A percentile compares a stretch with the other conserved stretches of the same genome.
phyloP scores from a whole-genome alignment of 2,113 vertebrate genomes.

The Periophthalmus modestus region DNA sequence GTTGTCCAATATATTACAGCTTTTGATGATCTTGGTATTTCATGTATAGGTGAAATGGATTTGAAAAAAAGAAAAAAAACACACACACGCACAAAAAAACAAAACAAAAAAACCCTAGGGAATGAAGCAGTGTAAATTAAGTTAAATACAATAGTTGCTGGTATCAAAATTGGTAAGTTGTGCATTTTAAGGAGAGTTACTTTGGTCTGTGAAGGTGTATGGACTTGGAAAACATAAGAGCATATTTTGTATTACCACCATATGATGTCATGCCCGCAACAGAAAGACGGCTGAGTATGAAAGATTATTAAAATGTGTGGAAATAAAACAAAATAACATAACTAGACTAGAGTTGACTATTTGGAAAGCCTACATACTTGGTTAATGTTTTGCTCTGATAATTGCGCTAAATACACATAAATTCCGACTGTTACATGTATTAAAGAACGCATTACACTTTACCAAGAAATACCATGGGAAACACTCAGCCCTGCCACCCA shows the following conservation, averaged over 20 bases:
- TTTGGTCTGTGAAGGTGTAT: no score
- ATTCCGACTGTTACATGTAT: constrained; percentile 32
- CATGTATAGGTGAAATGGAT: background rate
- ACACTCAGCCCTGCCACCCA: constrained; percentile 14
- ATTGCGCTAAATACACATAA: constrained; percentile 62
- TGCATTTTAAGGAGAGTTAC: background rate
- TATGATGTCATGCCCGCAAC: background rate
- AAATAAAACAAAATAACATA: background rate
- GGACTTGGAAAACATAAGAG: no score
- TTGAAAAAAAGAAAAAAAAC: no score
- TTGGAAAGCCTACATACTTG: constrained; percentile 44
- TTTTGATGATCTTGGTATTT: background rate
- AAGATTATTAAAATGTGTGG: background rate
- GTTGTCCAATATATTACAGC: constrained; percentile 12
- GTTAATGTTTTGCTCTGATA: constrained; percentile 51
- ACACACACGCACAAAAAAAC: no score
- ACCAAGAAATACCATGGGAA: constrained; percentile 33
- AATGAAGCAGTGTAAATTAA: background rate
- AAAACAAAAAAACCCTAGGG: no score
- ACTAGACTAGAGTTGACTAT: constrained; percentile 38
- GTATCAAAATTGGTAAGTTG: background rate
- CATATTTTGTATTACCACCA: background rate
- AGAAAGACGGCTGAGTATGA: background rate
- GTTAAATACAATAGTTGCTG: background rate
- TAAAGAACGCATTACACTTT: constrained; percentile 41